A percentile compares a stretch with the other conserved stretches of the same genome.
These are phyloP conservation scores for Zaprionus ornatus DNA, from an alignment of 1,140 invertebrate genomes.

Conservation along the genomic window DNA sequence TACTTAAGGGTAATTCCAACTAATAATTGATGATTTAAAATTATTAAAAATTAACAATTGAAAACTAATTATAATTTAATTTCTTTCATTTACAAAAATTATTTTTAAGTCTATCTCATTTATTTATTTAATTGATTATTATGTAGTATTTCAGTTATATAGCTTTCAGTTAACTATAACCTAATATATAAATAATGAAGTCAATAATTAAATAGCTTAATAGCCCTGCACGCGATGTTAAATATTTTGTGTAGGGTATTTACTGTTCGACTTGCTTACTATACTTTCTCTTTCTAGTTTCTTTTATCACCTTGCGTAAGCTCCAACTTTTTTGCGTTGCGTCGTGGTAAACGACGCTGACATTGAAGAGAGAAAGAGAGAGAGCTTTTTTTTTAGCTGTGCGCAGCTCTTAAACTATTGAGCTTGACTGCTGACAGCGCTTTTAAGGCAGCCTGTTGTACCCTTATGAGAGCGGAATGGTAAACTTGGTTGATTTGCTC, in stretches of 20 bases:
- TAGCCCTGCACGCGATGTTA: too few relatives aligned
- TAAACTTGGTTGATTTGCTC: neutral
- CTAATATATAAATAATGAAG: too few relatives aligned
- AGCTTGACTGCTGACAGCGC: slow-evolving; percentile 47
- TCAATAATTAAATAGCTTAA: too few relatives aligned
- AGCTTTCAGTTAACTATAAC: too few relatives aligned
- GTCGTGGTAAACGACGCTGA: slow-evolving; percentile 15
- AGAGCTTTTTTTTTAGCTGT: slow-evolving; percentile 40
- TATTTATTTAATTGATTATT: too few relatives aligned
- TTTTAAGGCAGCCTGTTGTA: slow-evolving; percentile 39
- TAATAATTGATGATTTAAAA: too few relatives aligned
- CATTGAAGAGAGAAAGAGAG: slow-evolving; percentile 19
- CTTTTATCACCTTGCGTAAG: slow-evolving; percentile 40
- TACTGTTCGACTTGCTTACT: neutral
- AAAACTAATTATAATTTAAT: too few relatives aligned
- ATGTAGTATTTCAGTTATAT: too few relatives aligned
- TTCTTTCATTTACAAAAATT: too few relatives aligned
- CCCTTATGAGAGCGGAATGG: neutral
- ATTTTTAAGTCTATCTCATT: too few relatives aligned
- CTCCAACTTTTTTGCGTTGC: slow-evolving; percentile 5
- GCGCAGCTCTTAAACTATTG: slow-evolving; percentile 42
- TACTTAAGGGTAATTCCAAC: too few relatives aligned
- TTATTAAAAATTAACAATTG: too few relatives aligned
- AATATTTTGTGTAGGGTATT: slow-evolving; percentile 1
- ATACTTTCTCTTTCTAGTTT: slow-evolving; percentile 15